Percentiles rank a stretch among this genome's conserved stretches.
phyloP scores from a whole-genome alignment of 2,797 vertebrate species.

The Mormyrops boulengeri region DNA sequence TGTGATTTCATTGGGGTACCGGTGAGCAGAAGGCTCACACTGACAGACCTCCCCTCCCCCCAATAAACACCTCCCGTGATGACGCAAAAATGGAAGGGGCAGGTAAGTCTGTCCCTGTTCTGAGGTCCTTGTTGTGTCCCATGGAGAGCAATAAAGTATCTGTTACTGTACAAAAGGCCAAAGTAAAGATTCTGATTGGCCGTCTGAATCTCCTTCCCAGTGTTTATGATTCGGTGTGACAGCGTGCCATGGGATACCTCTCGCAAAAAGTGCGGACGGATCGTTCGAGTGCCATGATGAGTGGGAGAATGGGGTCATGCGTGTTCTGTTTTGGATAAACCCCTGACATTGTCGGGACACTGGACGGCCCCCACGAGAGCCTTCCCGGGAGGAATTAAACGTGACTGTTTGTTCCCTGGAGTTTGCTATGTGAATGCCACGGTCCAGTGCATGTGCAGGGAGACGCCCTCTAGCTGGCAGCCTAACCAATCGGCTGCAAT shows the following conservation, averaged over 20 bases:
- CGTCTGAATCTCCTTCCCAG: background rate
- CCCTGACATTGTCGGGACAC: background rate
- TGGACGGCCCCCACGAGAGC: background rate
- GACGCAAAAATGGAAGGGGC: constrained; percentile 22
- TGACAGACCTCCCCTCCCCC: constrained; percentile 12
- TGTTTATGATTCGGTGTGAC: background rate
- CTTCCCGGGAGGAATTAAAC: constrained; percentile 22
- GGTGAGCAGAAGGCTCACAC: background rate
- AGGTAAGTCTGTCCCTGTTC: constrained; percentile 23
- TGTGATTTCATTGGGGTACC: background rate
- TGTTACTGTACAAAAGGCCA: background rate
- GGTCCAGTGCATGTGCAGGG: constrained; percentile 29
- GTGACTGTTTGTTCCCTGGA: background rate
- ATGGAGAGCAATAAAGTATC: background rate
- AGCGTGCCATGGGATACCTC: background rate
- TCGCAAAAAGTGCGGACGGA: background rate
- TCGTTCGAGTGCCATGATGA: background rate
- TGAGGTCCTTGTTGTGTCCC: background rate
- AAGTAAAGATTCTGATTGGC: background rate
- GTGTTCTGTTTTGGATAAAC: background rate
- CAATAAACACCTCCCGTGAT: constrained; percentile 17
- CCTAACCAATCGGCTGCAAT: background rate
- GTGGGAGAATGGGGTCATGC: background rate
- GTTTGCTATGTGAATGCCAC: constrained; percentile 2
- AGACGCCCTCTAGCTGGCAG: background rate